phyloP scores from a whole-genome alignment of 2,888 invertebrate genomes.

The Latrodectus elegans region DNA sequence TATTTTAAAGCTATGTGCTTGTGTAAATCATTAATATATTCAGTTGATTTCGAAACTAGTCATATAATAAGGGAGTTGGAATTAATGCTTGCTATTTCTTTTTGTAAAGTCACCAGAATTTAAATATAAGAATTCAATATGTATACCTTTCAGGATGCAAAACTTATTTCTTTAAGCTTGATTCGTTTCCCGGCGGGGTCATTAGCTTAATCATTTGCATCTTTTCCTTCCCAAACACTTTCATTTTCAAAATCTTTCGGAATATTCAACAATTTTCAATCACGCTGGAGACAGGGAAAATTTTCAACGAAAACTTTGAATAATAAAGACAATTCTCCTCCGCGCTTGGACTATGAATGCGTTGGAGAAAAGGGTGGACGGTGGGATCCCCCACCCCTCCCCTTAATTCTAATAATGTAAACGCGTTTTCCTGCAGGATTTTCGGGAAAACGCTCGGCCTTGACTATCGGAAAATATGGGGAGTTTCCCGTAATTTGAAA shows the following conservation, averaged over 20 bases:
- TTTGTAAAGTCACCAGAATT: too few relatives aligned
- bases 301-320: conserved; percentile 50
- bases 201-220: too few relatives aligned
- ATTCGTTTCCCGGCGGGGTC: too few relatives aligned
- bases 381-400: conserved; percentile 4
- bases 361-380: neutral
- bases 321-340: conserved; percentile 45
- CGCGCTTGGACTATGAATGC: conserved; percentile 37
- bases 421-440: conserved; percentile 66
- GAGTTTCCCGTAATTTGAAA: conserved; percentile 63
- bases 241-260: neutral
- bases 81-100: too few relatives aligned
- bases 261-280: conserved; percentile 27
- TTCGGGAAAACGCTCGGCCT: conserved; percentile 25
- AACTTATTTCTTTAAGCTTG: too few relatives aligned
- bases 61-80: too few relatives aligned
- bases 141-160: too few relatives aligned
- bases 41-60: too few relatives aligned
- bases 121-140: too few relatives aligned
- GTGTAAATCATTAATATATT: too few relatives aligned
- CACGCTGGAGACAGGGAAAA: conserved; percentile 49
- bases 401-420: conserved; percentile 64
- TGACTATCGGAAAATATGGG: conserved; percentile 64
- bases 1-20: too few relatives aligned
- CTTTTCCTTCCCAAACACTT: too few relatives aligned